These are phyloP conservation scores for Gallinago media DNA, from an alignment of 2,113 vertebrate species.

Conservation along the genomic window DNA sequence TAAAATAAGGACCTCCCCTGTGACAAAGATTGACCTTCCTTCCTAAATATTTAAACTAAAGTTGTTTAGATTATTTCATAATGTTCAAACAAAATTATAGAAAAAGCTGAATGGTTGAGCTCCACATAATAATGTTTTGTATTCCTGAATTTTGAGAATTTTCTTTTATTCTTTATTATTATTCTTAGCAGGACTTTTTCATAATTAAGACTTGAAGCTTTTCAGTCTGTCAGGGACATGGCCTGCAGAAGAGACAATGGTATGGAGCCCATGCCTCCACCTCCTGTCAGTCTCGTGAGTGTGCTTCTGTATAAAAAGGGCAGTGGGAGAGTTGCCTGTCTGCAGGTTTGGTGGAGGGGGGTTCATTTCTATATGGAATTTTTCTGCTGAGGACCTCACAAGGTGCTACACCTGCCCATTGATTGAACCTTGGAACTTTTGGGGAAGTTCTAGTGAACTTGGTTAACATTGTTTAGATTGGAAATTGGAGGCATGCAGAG, in stretches of 20 bases:
- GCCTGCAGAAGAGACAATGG: neutral
- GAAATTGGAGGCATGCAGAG: neutral
- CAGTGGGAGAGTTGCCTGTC: neutral
- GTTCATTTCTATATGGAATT: neutral
- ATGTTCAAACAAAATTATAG: neutral
- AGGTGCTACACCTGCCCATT: rapidly evolving
- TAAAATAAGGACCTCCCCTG: neutral
- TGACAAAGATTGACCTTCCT: neutral
- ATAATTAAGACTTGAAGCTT: neutral
- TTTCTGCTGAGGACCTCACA: neutral
- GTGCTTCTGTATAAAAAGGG: neutral
- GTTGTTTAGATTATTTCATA: neutral
- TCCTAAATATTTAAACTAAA: neutral
- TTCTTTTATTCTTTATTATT: neutral
- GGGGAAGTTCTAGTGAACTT: neutral
- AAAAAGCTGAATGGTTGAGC: neutral
- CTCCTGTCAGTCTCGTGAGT: neutral
- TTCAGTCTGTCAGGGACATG: neutral
- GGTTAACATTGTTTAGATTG: neutral
- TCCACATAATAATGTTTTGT: neutral
- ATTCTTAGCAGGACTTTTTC: neutral
- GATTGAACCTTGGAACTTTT: neutral
- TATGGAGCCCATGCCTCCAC: neutral
- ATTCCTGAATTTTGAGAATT: neutral
- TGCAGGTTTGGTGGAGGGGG: neutral